A percentile compares a stretch with the other conserved stretches of the same genome.
phyloP scores from a whole-genome alignment of 23 tunicate genomes.

The Diplosoma virens region DNA sequence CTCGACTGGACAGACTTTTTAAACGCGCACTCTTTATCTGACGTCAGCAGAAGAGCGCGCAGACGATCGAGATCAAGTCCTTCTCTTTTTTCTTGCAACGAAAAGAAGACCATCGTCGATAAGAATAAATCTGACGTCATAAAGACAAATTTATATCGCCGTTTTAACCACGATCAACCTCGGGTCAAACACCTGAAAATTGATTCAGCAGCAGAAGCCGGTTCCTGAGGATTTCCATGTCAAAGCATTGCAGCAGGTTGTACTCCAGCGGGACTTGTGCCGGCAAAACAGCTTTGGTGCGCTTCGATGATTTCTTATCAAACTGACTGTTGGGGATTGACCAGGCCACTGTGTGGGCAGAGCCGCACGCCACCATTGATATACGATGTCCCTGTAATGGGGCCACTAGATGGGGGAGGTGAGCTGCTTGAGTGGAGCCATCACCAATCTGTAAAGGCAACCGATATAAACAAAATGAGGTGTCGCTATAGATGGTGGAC shows the following conservation, averaged over 20 bases:
- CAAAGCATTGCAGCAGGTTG: conserved; percentile 57
- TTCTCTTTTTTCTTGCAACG: not conserved
- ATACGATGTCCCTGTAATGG: conserved; percentile 61
- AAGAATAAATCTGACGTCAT: not conserved
- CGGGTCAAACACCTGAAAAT: conserved; percentile 85
- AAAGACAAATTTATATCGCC: too few relatives aligned
- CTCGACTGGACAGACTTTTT: conserved; percentile 62
- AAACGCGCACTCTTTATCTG: conserved; percentile 67
- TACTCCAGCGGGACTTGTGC: conserved; percentile 63
- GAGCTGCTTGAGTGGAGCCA: conserved; percentile 62
- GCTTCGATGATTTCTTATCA: conserved; percentile 5
- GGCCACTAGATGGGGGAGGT: conserved; percentile 39
- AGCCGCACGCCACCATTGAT: conserved; percentile 76
- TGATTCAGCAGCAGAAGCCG: conserved; percentile 58
- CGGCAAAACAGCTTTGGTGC: conserved; percentile 42
- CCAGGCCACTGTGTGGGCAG: conserved; percentile 92
- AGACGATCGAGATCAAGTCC: conserved; percentile 29
- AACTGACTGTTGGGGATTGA: conserved; percentile 14
- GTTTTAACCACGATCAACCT: too few relatives aligned
- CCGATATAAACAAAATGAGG: not conserved
- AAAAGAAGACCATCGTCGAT: not conserved
- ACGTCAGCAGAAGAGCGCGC: conserved; percentile 45
- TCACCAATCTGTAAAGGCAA: conserved; percentile 80
- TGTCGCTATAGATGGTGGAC: too few relatives aligned
- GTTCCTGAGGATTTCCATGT: conserved; percentile 51